Conservation (phyloP, 2,888 invertebrate genomes). For the Drosophila tanythrix region DNA sequence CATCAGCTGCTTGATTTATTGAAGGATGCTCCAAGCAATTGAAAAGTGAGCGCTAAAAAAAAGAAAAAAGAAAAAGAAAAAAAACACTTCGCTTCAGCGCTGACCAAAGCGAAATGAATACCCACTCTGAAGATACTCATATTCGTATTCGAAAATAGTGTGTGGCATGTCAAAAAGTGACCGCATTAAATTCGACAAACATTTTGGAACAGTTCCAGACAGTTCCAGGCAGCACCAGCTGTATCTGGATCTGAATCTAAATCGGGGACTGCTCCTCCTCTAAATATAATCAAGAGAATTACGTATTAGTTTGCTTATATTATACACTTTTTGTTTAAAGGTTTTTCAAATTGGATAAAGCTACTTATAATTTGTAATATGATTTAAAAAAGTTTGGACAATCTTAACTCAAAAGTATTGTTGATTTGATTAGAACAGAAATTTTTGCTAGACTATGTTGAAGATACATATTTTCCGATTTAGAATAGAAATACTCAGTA, state of each 20-base stretch:
- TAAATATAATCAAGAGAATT: conserved; percentile 39
- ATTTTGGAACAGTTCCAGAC: conserved; percentile 73
- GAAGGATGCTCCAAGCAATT: conserved; percentile 70
- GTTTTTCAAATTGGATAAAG: too few relatives aligned
- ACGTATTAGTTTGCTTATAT: conserved; percentile 32
- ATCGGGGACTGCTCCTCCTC: conserved; percentile 26
- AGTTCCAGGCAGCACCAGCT: conserved; percentile 39
- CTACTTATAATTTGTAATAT: not conserved
- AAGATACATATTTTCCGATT: too few relatives aligned
- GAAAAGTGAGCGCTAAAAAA: conserved; percentile 68
- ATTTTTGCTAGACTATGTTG: too few relatives aligned
- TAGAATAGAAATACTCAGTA: too few relatives aligned
- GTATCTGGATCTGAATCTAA: conserved; percentile 32
- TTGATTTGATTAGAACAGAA: not conserved
- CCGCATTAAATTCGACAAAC: conserved; percentile 76
- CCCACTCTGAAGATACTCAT: conserved; percentile 52
- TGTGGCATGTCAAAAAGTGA: conserved; percentile 76
- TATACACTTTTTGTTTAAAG: conserved; percentile 20
- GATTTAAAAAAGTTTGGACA: not conserved
- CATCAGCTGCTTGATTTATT: conserved; percentile 57
- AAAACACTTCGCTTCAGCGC: conserved; percentile 28
- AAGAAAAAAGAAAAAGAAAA: conserved; percentile 70
- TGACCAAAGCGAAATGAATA: conserved; percentile 70
- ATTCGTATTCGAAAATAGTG: conserved; percentile 73
- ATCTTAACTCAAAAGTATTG: not conserved